Evolutionary conservation across 2,113 vertebrate genomes (phyloP).

Genomic region (Myrmecobius fasciatus): DNA sequence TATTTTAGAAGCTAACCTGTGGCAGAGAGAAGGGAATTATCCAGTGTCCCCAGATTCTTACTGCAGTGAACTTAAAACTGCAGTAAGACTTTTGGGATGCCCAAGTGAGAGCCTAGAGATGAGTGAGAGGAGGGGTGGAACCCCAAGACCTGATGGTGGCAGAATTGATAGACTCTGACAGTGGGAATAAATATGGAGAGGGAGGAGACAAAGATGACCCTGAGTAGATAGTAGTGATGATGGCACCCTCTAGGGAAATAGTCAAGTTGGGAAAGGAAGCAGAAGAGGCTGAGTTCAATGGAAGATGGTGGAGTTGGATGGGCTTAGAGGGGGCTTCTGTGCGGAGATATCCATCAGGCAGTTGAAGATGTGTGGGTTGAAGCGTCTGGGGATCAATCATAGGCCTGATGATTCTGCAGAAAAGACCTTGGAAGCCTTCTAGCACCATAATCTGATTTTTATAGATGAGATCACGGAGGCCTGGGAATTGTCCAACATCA

Average conservation of each 20-base stretch:
- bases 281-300: not conserved
- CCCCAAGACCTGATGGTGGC: not conserved
- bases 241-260: not conserved
- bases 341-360: not conserved
- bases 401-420: not conserved
- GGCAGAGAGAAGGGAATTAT: not conserved
- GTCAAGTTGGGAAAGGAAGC: not conserved
- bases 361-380: not conserved
- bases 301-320: not conserved
- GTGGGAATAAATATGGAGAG: not conserved
- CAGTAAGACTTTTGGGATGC: not conserved
- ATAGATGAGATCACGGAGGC: not conserved
- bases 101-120: slow-evolving; percentile 4
- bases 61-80: not conserved
- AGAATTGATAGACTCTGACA: not conserved
- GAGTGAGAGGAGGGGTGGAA: slow-evolving; percentile 1
- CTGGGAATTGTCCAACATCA: not conserved
- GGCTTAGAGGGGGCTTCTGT: not conserved
- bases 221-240: not conserved
- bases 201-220: not conserved
- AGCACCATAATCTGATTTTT: not conserved
- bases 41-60: not conserved
- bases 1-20: not conserved
- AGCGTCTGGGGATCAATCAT: not conserved
- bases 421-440: not conserved